These are phyloP conservation scores for Plectrocnemia conspersa DNA, from an alignment of 1,140 invertebrate genomes.

Conservation along the genomic window DNA sequence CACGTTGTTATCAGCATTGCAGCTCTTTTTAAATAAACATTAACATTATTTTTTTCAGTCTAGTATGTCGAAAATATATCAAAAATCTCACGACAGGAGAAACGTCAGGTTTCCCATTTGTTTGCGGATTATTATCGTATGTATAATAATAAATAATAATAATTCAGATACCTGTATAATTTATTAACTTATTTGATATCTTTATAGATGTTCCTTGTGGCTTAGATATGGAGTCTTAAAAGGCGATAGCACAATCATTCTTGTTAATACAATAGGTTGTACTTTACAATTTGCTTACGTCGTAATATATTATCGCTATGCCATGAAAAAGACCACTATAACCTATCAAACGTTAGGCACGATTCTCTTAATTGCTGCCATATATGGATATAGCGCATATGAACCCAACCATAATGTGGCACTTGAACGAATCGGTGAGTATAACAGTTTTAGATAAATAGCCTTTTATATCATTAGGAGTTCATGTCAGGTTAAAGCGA, in stretches of 20 bases:
- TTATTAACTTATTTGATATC: background rate
- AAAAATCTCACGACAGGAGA: conserved; percentile 63
- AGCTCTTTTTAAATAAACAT: conserved; percentile 18
- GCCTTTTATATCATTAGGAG: too few species aligned
- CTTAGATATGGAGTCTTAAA: conserved; percentile 64
- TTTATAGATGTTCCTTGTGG: conserved; percentile 61
- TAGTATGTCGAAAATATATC: conserved; percentile 64
- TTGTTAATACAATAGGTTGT: conserved; percentile 66
- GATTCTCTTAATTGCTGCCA: conserved; percentile 42
- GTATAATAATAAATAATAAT: conserved; percentile 38
- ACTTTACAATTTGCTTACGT: conserved; percentile 61
- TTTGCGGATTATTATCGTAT: conserved; percentile 72
- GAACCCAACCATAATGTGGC: conserved; percentile 40
- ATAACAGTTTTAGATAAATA: too few species aligned
- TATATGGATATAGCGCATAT: conserved; percentile 47
- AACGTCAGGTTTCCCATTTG: conserved; percentile 66
- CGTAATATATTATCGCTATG: conserved; percentile 58
- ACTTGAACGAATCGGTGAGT: conserved; percentile 40
- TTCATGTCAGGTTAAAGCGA: too few species aligned
- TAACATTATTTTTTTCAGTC: conserved; percentile 50
- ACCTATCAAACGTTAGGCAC: conserved; percentile 47
- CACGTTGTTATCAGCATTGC: conserved; percentile 13
- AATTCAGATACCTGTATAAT: conserved; percentile 10
- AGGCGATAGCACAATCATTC: conserved; percentile 58
- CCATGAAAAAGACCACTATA: conserved; percentile 53